Percentiles rank a stretch among this genome's conserved stretches.
Conservation (phyloP, 1,140 invertebrate genomes). For the Triops cancriformis region DNA sequence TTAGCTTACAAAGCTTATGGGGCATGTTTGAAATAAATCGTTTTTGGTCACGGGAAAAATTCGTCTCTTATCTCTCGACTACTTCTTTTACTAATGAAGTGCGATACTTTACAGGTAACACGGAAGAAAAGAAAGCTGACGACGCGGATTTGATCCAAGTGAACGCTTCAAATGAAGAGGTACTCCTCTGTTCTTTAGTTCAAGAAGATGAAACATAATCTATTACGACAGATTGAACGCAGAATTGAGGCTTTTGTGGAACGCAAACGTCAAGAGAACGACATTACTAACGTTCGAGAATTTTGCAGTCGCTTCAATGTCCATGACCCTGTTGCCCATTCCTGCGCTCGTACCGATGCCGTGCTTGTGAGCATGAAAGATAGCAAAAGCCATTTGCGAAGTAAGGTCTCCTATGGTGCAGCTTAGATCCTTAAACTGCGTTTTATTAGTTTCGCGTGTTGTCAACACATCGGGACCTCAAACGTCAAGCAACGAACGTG, state of each 20-base stretch:
- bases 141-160: conserved; percentile 49
- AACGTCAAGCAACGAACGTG: conserved; percentile 29
- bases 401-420: conserved; percentile 39
- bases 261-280: conserved; percentile 53
- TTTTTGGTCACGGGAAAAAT: conserved; percentile 10
- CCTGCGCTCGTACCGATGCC: conserved; percentile 59
- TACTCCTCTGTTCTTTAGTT: conserved; percentile 38
- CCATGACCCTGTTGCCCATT: conserved; percentile 38
- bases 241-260: conserved; percentile 53
- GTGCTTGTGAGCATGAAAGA: conserved; percentile 51
- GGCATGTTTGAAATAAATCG: conserved; percentile 26
- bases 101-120: conserved; percentile 24
- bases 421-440: conserved; percentile 24
- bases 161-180: conserved; percentile 47
- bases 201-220: neutral
- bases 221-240: conserved; percentile 34
- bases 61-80: neutral
- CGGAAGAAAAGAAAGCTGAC: conserved; percentile 37
- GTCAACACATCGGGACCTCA: conserved; percentile 53
- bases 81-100: conserved; percentile 2
- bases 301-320: conserved; percentile 45
- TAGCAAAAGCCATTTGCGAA: conserved; percentile 59
- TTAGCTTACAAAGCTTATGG: conserved; percentile 17
- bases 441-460: conserved; percentile 48
- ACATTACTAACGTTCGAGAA: conserved; percentile 54